Evolutionary conservation across 1,140 invertebrate species (phyloP).

Genomic region (Anagrus nilaparvatae): DNA sequence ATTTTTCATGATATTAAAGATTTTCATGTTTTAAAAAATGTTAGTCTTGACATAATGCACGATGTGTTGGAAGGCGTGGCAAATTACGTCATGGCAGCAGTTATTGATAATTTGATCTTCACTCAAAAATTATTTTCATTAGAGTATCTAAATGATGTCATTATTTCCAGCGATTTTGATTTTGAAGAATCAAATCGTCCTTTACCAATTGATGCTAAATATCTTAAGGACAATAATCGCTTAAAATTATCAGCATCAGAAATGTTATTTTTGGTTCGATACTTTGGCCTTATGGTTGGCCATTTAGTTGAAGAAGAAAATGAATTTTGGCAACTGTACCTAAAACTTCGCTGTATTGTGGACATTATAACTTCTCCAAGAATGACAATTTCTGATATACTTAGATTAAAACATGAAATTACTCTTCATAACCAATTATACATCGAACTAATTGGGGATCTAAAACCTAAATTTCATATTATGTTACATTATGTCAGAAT

Average conservation of each 20-base stretch:
- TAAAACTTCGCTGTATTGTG: slow-evolving; percentile 6
- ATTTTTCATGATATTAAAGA: slow-evolving; percentile 12
- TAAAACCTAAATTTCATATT: slow-evolving; percentile 17
- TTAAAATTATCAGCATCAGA: slow-evolving; percentile 12
- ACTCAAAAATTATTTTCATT: slow-evolving; percentile 20
- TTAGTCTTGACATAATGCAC: slow-evolving; percentile 24
- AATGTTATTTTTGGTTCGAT: slow-evolving; percentile 11
- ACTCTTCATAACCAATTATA: slow-evolving; percentile 8
- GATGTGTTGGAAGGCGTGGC: slow-evolving; percentile 25
- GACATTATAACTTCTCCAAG: slow-evolving; percentile 7
- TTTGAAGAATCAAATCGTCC: too few species aligned
- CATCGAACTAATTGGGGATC: neutral
- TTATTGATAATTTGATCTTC: slow-evolving; percentile 19
- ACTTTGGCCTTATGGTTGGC: slow-evolving; percentile 16
- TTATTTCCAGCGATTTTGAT: too few species aligned
- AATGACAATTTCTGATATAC: slow-evolving; percentile 5
- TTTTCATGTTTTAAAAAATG: slow-evolving; percentile 24
- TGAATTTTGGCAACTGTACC: slow-evolving; percentile 8
- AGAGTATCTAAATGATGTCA: slow-evolving; percentile 22
- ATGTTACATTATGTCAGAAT: slow-evolving; percentile 11
- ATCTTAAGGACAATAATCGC: slow-evolving; percentile 3
- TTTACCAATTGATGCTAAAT: slow-evolving; percentile 8
- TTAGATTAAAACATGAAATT: neutral
- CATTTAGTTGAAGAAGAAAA: slow-evolving; percentile 7
- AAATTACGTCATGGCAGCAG: slow-evolving; percentile 20